Conservation (phyloP, 2,113 vertebrate genomes). For the Arvicanthis niloticus region DNA sequence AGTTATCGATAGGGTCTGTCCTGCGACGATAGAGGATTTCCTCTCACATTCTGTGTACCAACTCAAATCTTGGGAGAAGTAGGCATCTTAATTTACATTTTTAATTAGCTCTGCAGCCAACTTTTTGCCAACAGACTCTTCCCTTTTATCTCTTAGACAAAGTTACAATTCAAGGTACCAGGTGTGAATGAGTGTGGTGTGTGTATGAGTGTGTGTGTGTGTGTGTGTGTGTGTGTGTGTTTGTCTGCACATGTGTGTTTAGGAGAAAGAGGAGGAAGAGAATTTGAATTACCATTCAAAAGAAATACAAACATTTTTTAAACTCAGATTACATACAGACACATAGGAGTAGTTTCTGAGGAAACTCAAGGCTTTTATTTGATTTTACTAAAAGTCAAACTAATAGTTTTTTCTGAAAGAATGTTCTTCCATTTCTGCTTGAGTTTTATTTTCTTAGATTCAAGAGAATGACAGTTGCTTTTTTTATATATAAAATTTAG, state of each 20-base stretch:
- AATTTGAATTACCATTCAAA: background rate
- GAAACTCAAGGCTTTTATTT: background rate
- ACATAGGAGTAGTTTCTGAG: conserved; percentile 19
- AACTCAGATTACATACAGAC: background rate
- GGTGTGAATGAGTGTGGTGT: too few relatives aligned
- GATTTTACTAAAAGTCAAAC: conserved; percentile 35
- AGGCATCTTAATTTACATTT: background rate
- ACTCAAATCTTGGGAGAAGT: background rate
- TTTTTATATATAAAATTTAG: background rate
- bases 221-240: background rate
- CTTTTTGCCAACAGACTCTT: background rate
- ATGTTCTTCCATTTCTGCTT: background rate
- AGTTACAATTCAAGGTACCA: background rate
- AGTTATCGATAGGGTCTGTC: conserved; percentile 24
- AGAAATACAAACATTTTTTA: background rate
- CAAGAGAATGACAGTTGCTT: background rate
- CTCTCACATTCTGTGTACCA: conserved; percentile 20
- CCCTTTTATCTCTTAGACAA: background rate
- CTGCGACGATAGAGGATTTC: conserved; percentile 59
- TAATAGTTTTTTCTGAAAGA: background rate
- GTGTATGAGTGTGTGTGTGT: background rate
- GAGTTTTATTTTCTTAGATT: conserved; percentile 44
- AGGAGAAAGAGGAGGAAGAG: background rate
- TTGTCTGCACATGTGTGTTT: background rate
- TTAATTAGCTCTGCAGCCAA: background rate